Evolutionary conservation across 2,888 invertebrate species (phyloP).

Genomic region (Hecatera dysodea): DNA sequence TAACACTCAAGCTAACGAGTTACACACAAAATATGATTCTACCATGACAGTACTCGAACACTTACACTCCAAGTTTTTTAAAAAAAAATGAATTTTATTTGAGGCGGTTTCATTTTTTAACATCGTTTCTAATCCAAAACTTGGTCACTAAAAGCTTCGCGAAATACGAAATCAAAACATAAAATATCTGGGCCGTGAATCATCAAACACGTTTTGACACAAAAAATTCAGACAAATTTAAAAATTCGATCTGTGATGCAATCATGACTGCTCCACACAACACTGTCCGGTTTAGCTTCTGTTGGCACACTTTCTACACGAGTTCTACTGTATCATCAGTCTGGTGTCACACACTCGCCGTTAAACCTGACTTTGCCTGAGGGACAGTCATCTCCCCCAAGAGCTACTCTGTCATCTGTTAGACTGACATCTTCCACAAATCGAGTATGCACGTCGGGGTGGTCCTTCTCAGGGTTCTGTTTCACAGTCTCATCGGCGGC

Average conservation of each 20-base stretch:
- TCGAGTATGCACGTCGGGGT: neutral
- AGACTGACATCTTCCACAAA: neutral
- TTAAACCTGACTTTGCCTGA: neutral
- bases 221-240: neutral
- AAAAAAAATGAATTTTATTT: neutral
- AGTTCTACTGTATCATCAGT: neutral
- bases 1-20: neutral
- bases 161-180: neutral
- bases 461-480: neutral
- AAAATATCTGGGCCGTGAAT: too few species aligned
- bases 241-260: neutral
- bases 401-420: conserved; percentile 25
- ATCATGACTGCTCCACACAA: conserved; percentile 4
- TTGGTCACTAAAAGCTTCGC: neutral
- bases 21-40: neutral
- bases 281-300: neutral
- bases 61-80: neutral
- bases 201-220: neutral
- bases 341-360: neutral
- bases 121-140: neutral
- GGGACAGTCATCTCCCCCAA: conserved; percentile 3
- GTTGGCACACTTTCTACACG: neutral
- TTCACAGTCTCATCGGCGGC: neutral
- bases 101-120: conserved; percentile 9
- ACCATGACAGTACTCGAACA: neutral